phyloP scores from a whole-genome alignment of 2,797 vertebrate species.

The Loris lydekkerianus region DNA sequence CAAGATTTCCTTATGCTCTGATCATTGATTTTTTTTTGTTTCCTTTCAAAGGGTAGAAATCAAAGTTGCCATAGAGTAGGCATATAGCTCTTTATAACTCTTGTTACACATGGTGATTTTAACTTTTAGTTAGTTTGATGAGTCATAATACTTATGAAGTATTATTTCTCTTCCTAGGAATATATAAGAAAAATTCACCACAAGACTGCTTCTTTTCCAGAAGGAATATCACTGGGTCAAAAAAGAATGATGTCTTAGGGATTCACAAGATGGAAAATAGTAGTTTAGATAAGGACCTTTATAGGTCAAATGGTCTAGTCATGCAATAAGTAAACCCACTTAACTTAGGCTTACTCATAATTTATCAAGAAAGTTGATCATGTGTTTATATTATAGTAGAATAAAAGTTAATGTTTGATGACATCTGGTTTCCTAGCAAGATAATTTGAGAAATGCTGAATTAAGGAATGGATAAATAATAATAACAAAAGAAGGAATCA shows the following conservation, averaged over 20 bases:
- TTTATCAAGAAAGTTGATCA: slow-evolving; percentile 12
- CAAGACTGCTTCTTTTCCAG: not conserved
- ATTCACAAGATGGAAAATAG: not conserved
- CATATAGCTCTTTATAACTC: not conserved
- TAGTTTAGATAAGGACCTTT: not conserved
- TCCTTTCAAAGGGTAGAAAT: slow-evolving; percentile 28
- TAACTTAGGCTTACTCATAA: not conserved
- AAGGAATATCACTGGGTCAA: not conserved
- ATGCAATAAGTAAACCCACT: not conserved
- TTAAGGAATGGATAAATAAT: not conserved
- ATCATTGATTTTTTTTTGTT: not conserved
- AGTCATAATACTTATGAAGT: slow-evolving; percentile 5
- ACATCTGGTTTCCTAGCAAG: not conserved
- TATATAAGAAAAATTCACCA: not conserved
- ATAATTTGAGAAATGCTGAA: not conserved
- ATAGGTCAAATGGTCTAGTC: not conserved
- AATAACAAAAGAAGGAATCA: not conserved
- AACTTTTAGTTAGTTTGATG: slow-evolving; percentile 29
- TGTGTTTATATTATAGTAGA: not conserved
- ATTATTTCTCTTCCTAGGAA: slow-evolving; percentile 25
- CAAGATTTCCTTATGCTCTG: not conserved
- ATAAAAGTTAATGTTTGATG: slow-evolving; percentile 12
- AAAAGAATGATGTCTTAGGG: not conserved
- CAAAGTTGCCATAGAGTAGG: not conserved
- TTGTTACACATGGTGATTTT: slow-evolving; percentile 23